phyloP scores from a whole-genome alignment of 2,113 vertebrate genomes.

The Silurus meridionalis region DNA sequence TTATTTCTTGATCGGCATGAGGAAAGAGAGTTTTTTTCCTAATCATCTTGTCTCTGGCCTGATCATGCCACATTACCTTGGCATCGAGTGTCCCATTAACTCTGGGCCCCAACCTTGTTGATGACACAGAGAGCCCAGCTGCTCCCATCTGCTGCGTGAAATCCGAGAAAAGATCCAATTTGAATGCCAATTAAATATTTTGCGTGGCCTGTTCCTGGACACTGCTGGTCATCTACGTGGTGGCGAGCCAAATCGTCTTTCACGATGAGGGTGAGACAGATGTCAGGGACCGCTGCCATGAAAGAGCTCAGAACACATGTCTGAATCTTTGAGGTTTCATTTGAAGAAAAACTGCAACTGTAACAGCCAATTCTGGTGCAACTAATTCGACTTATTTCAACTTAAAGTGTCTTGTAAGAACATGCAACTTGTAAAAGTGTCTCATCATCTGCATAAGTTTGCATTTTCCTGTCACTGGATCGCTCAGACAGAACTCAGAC shows the following conservation, averaged over 20 bases:
- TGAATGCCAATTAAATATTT: conserved; percentile 59
- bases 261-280: background rate
- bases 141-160: conserved; percentile 62
- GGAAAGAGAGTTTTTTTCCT: conserved; percentile 15
- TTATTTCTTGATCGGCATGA: background rate
- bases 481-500: background rate
- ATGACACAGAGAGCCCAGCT: conserved; percentile 54
- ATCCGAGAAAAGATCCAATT: conserved; percentile 57
- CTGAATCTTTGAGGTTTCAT: background rate
- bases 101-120: conserved; percentile 58
- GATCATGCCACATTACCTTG: conserved; percentile 53
- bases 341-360: background rate
- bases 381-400: background rate
- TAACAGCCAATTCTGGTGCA: background rate
- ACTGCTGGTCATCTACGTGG: conserved; percentile 34
- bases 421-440: background rate
- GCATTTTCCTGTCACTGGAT: background rate
- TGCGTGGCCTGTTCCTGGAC: conserved; percentile 51
- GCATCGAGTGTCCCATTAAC: conserved; percentile 63
- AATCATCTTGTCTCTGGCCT: conserved; percentile 17
- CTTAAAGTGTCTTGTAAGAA: too few relatives aligned
- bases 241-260: background rate
- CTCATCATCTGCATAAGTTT: background rate
- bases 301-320: background rate
- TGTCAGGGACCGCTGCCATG: background rate